These are phyloP conservation scores for Caretta caretta DNA, from an alignment of 2,113 vertebrate species.

Conservation along the genomic window DNA sequence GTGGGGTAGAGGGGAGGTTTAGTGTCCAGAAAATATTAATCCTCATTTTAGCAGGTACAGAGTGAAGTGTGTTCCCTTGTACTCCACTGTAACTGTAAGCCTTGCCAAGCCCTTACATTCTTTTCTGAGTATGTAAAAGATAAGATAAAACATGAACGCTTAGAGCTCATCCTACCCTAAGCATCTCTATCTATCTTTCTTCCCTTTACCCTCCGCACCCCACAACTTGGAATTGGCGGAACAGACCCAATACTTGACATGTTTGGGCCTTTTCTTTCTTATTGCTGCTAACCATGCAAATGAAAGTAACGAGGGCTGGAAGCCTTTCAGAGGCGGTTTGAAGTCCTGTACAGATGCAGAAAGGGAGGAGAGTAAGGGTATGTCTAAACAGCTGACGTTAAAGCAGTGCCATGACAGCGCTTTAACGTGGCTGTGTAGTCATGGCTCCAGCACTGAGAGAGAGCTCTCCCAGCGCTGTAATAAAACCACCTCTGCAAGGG, in stretches of 20 bases:
- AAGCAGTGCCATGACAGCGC: no score
- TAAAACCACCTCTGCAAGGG: no score
- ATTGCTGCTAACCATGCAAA: constrained; percentile 23
- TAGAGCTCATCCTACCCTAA: neutral
- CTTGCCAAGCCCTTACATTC: neutral
- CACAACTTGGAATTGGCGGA: constrained; percentile 25
- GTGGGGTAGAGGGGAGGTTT: neutral
- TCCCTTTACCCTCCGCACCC: neutral
- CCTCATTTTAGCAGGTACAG: neutral
- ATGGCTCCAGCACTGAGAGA: no score
- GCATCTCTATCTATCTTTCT: neutral
- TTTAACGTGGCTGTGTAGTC: no score
- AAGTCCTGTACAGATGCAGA: neutral
- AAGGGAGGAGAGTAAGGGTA: neutral
- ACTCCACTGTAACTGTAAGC: rapidly evolving
- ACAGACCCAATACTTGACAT: constrained; percentile 12
- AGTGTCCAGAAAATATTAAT: neutral
- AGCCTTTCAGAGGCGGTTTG: constrained; percentile 16
- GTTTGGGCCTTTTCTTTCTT: constrained; percentile 31
- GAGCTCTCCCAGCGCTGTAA: no score
- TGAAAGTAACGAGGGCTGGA: constrained; percentile 21
- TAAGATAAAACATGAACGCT: neutral
- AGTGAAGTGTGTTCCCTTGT: neutral
- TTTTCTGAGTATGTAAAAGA: constrained; percentile 20
- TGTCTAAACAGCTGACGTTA: no score